These are phyloP conservation scores for Hesperia comma DNA, from an alignment of 2,888 invertebrate species.

Conservation along the genomic window DNA sequence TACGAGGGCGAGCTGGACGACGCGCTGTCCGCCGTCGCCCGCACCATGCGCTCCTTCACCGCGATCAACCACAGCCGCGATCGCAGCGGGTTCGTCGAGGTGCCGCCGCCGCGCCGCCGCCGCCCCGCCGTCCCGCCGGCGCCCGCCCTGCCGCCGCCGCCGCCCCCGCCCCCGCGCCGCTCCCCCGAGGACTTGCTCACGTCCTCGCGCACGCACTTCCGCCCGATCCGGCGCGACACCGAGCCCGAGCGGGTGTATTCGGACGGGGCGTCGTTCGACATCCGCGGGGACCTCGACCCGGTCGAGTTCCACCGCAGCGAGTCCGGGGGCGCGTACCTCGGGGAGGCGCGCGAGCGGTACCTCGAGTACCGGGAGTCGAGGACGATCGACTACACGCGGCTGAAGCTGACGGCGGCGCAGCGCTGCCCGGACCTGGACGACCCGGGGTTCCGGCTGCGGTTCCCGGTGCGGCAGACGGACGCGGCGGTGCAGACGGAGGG, in stretches of 20 bases:
- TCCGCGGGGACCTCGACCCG: slow-evolving; percentile 85
- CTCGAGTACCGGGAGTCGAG: slow-evolving; percentile 77
- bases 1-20: slow-evolving; percentile 71
- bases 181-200: slow-evolving; percentile 87
- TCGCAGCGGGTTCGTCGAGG: slow-evolving; percentile 85
- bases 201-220: slow-evolving; percentile 92
- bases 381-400: slow-evolving; percentile 70
- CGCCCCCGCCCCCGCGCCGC: slow-evolving; percentile 82
- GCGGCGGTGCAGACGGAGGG: slow-evolving; percentile 66
- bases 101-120: slow-evolving; percentile 83
- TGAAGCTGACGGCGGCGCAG: slow-evolving; percentile 66
- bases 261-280: slow-evolving; percentile 90
- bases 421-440: slow-evolving; percentile 67
- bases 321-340: slow-evolving; percentile 85
- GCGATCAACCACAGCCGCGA: slow-evolving; percentile 86
- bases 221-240: slow-evolving; percentile 87
- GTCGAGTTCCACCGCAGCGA: slow-evolving; percentile 87
- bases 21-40: slow-evolving; percentile 67
- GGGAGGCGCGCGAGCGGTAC: slow-evolving; percentile 78
- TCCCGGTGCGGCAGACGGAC: slow-evolving; percentile 79
- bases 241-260: slow-evolving; percentile 75
- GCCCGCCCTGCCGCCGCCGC: slow-evolving; percentile 42
- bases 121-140: slow-evolving; percentile 50
- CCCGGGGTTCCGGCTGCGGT: slow-evolving; percentile 86
- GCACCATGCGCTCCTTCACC: slow-evolving; percentile 79